Base-by-base conservation (phyloP, 2,113 vertebrate genomes). In the Cottus gobio region DNA sequence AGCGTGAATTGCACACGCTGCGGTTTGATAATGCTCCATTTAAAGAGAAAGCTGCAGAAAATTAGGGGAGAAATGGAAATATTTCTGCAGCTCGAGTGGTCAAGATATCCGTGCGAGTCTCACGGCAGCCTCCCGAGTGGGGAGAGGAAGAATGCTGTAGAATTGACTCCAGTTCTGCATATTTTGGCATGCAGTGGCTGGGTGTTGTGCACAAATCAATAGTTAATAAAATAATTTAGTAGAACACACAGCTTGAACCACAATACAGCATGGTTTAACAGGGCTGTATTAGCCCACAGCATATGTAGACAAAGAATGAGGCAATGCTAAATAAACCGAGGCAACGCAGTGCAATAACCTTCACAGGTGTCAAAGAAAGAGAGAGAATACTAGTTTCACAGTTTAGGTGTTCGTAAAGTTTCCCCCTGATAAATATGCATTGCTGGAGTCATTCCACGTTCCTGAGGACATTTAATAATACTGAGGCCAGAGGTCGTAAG, bases 11-110 rank as follows among this genome's bases (percentile, higher is more conserved):
- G 69, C 82, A 65, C 50, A 80, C 57, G 72, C 71, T 61, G 64
- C 16, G n/a, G 52, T 82, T 70, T 62, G 71, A 83, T 86, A 84
- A 81, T 58, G 31, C 46, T 31, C 81, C n/a, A 66, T 82, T 82
- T 69, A 76, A 64, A 82, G 71, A 52, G 26, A 66, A 71, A 82
- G 82, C 67, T 42, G 13, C 28, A 22, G 34, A 56, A 69, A 89
- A 80, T 75, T 71, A 58, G 73, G 46, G n/a, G 12, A 37, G 62
- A 78, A 65, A 82, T 84, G 31, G 46, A 83, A 82, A 74, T 56
- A 61, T 74, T 87, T 67, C 37, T 63, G 71, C 26, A 36, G 56
- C 39, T 60, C 12, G 4, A 69, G 34, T 76, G 62, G 65, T 46
- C 80, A 54, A 67, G 58, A 61, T 52, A 68, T 75, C 58, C 65